Base-by-base conservation (phyloP, 53 echinoderm and acorn worm species). In the Pentamera pediparva region DNA sequence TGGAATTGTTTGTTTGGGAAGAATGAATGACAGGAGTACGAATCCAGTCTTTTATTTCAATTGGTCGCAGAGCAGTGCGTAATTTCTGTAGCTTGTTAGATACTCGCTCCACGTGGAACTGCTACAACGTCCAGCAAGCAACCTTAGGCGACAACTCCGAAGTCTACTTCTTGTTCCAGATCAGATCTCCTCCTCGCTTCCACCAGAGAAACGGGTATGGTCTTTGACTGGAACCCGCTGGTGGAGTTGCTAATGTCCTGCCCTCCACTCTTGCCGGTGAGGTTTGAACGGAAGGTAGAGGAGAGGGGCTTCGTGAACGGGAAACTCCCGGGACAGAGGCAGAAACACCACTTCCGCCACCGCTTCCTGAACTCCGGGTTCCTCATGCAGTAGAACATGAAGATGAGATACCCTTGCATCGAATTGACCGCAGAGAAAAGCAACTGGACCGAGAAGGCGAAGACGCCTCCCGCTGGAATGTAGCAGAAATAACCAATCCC, bases 331-430 rank as follows among this genome's bases (percentile, higher is more conserved):
- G 65, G 65, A 65, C 65, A 65, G 24, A 65, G 65, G 28, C 71
- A 58, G n/a, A 38, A 26, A 36, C 84, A 84, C 21, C 77, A 84
- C 10, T 39, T 38, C 30, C 56, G 47, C 89, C 89, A 89, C 32
- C 43, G 31, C 29, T 74, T 62, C 0, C 91, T 62, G 24, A 87
- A 76, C 48, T 87, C 85, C 2, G 92, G 76, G 62, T 87, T 87
- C 31, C 87, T 82, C 37, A 92, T 85, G 56, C 92, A 87, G 55
- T 92, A 92, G 4, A 87, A 52, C 92, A 92, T 92, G 71, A 92
- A 92, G 39, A 92, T 87, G 30, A 85, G 82, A 45, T 92, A 92
- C 0, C 92, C 92, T 62, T 92, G 92, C 32, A 92, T 82, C 6
- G 92, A 85, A 56, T 92, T 92, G 17, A 92, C 76, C 29, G 79